Conservation (phyloP, 2,888 invertebrate species). For the Ophion ventricosus region DNA sequence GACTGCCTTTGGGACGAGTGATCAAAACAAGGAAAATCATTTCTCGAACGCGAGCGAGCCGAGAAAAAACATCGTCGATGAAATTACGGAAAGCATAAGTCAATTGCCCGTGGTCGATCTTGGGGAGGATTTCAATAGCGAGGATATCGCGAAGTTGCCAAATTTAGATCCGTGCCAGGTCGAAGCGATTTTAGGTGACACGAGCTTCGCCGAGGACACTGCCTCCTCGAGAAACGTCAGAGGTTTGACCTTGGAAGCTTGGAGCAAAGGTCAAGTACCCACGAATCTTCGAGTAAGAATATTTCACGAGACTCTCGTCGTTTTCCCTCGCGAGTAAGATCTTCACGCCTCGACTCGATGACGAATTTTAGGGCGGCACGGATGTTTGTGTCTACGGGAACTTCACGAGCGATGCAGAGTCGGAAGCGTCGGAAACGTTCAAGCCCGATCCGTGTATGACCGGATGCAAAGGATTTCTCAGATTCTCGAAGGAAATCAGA, state of each 20-base stretch:
- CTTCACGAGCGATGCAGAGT: background rate
- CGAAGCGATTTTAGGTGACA: conserved; percentile 20
- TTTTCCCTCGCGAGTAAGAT: background rate
- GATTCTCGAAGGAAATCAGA: conserved; percentile 79
- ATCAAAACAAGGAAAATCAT: conserved; percentile 54
- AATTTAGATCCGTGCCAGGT: conserved; percentile 42
- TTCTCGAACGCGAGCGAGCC: background rate
- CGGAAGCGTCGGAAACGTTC: conserved; percentile 7
- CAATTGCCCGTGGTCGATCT: conserved; percentile 79
- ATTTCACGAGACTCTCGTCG: conserved; percentile 69
- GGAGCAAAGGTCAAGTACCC: conserved; percentile 81
- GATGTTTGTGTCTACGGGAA: conserved; percentile 64
- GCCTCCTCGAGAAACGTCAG: conserved; percentile 8
- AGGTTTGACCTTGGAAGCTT: conserved; percentile 69
- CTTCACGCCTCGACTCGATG: conserved; percentile 22
- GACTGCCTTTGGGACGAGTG: background rate
- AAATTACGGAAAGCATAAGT: conserved; percentile 69
- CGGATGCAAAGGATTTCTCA: conserved; percentile 75
- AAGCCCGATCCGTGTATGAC: conserved; percentile 56
- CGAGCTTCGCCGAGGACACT: background rate
- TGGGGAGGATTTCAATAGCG: conserved; percentile 78
- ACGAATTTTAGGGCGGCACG: conserved; percentile 73
- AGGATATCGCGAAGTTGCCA: conserved; percentile 60
- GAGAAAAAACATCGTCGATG: background rate
- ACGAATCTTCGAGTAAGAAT: conserved; percentile 49